Evolutionary conservation across 1,140 invertebrate genomes (phyloP), one percentile per base, ranked within the genome.

Genomic region (Ceratosolen fusciceps): DNA sequence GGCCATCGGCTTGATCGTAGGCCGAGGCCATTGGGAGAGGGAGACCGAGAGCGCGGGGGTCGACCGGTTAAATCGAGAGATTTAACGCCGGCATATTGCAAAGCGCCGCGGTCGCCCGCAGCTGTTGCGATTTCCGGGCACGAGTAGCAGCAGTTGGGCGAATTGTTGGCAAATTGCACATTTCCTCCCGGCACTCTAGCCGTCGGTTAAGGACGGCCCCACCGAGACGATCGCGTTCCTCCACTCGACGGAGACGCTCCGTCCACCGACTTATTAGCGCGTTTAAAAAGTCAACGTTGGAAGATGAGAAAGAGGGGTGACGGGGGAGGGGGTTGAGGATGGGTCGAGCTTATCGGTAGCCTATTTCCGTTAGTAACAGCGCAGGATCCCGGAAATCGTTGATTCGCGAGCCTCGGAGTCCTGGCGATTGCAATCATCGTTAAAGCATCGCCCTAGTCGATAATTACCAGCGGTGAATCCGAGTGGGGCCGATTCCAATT

Each of bases 111-210:
- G 31, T 12, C 31, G 10, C 47, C 1, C 67, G 78, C 81, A 82
- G 81, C 81, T 82, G 81, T 82, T 80, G 56, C 65, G 75, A 82
- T 82, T 80, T 82, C 81, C 74, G 78, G 74, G 65, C 76, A 26
- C 43, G 68, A 65, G 54, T 60, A 68, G 47, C 78, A 82, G 78
- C 78, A 82, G 78, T 82, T 80, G 81, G 74, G 24, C 54, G 78
- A 80, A 74, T 70, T 56, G 70, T 82, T 80, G 70, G 49, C n/a
- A 80, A 82, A 82, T 82, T 82, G 81, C 70, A 65, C 52, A 71
- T 78, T 82, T 82, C 81, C 81, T 82, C 65, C 49, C 34, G 39
- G 37, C 24, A 21, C 34, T 24, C 16, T 47, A 70, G 16, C 39
- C 47, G 56, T 65, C 5, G 31, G 60, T 31, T 65, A 65, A 65